Base-by-base conservation (phyloP, 30 jellyfish, hydroid and myxozoan genomes). In the Phacellophora camtschatica region DNA sequence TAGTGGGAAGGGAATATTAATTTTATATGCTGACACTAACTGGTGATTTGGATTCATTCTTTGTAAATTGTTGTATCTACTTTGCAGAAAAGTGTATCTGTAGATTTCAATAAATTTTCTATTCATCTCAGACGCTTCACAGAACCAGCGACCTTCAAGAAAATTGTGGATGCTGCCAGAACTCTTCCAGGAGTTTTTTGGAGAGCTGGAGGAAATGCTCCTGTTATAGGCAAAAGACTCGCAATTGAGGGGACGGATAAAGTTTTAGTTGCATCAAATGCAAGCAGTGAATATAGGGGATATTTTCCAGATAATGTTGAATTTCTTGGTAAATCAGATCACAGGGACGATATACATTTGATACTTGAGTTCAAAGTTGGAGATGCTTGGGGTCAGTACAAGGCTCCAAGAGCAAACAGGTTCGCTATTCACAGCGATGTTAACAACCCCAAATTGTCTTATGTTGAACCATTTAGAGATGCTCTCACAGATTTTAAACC, bases 191-290 rank as follows among this genome's bases (percentile, higher is more conserved):
- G 79, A 6, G 83, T 66, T 2, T 61, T 86, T 32, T 90, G 96
- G 98, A 84, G 88, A 37, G 88, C 88, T 12, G 98, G 98, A 13
- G 98, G 98, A 46, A 90, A 90, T 84, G 98, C 96, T 1, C 98
- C 98, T 4, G 93, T 90, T 59, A 90, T 90, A 33, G 78, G 96
- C 55, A 80, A 73, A 15, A 30, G 98, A 30, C 53, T 90, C 7
- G 29, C 84, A n/a, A 32, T 68, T n/a, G 98, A 90, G 58, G 98
- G 98, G 15, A 68, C 84, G 13, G 45, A 64, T 35, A 73, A 89
- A 18, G 77, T 84, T 30, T 49, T 83, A 1, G 72, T 90, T 2
- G 98, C 89, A 36, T 87, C 98, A 48, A 86, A 80, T 39, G 98
- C 95, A 12, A 76, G 96, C 20, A 67, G 63, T 0, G 72, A 61